Base-by-base conservation (phyloP, 2,113 vertebrate genomes). In the Rhynchomys soricoides region DNA sequence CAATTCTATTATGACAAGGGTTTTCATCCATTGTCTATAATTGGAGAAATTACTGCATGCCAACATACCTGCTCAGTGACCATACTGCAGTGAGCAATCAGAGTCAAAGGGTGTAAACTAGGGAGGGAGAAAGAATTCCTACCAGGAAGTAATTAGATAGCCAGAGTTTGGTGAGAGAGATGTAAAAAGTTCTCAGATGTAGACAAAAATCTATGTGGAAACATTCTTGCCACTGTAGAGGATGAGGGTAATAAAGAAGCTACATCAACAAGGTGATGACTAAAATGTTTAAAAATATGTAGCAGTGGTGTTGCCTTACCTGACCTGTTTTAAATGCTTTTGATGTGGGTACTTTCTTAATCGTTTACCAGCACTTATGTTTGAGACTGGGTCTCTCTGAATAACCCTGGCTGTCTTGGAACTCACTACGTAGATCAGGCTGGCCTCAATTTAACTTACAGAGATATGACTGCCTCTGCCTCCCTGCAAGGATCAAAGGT, bases 311-410 rank as follows among this genome's bases (percentile, higher is more conserved):
- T 37, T 62, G 71, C 66, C 79, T 75, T 59, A 22, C 2, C 10
- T 74, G 64, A 91, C 77, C 88, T 68, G 40, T 75, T 94, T 90
- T 86, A 91, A n/a, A 86, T 78, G 52, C 24, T 62, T 93, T 93
- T 74, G 75, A 93, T 81, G 10, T 10, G 55, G 52, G n/a, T 78
- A 89, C 66, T 95, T 91, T 88, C 43, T 78, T 71, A 92, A 78
- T 15, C 50, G 37, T 64, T 94, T n/a, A 16, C 13, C 13, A 48
- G 26, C 13, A 48, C 43, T 73, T 10, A 40, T n/a, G n/a, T n/a
- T n/a, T n/a, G n/a, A n/a, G n/a, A n/a, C n/a, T n/a, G n/a, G n/a
- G n/a, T 40, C 21, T 43, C 10, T 77, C 74, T 77, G 26, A 29
- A 31, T 77, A 48, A 43, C 13, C 43, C 26, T 8, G 74, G 74